Evolutionary conservation across 1,140 invertebrate genomes (phyloP).

Genomic region (Ectropis grisescens): DNA sequence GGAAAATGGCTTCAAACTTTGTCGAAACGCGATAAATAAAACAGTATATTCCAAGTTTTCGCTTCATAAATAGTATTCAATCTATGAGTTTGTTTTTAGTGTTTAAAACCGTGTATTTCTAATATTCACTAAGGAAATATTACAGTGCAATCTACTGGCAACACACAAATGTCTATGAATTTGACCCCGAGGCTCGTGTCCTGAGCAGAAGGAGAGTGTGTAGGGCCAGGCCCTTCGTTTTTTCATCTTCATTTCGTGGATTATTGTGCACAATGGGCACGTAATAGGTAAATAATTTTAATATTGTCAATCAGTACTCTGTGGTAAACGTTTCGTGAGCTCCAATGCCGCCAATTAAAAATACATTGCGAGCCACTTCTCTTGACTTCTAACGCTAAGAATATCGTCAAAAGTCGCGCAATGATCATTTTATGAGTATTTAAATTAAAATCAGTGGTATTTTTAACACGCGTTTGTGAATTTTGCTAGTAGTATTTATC

Average conservation of each 20-base stretch:
- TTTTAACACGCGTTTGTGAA: slow-evolving; percentile 29
- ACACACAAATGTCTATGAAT: slow-evolving; percentile 62
- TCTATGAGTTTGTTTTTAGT: too few relatives aligned
- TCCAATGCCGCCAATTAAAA: slow-evolving; percentile 21
- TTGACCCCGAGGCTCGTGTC: slow-evolving; percentile 68
- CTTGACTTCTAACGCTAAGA: slow-evolving; percentile 56
- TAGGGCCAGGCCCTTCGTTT: slow-evolving; percentile 65
- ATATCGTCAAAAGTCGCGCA: slow-evolving; percentile 57
- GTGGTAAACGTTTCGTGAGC: not conserved
- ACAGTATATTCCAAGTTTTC: too few relatives aligned
- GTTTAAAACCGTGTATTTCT: too few relatives aligned
- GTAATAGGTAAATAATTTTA: slow-evolving; percentile 64
- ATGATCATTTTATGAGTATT: slow-evolving; percentile 37
- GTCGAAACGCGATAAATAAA: too few relatives aligned
- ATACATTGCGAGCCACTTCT: slow-evolving; percentile 36
- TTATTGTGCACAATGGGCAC: slow-evolving; percentile 66
- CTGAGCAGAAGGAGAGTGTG: slow-evolving; percentile 61
- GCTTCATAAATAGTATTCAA: too few relatives aligned
- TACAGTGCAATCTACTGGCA: slow-evolving; percentile 21
- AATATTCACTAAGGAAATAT: too few relatives aligned
- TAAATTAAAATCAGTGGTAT: slow-evolving; percentile 40
- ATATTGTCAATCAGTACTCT: not conserved
- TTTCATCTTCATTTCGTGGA: slow-evolving; percentile 50
- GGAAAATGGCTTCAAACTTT: too few relatives aligned
- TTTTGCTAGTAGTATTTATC: not conserved